Evolutionary conservation across 2,888 invertebrate genomes (phyloP).

Genomic region (Diplazon laetatorius): DNA sequence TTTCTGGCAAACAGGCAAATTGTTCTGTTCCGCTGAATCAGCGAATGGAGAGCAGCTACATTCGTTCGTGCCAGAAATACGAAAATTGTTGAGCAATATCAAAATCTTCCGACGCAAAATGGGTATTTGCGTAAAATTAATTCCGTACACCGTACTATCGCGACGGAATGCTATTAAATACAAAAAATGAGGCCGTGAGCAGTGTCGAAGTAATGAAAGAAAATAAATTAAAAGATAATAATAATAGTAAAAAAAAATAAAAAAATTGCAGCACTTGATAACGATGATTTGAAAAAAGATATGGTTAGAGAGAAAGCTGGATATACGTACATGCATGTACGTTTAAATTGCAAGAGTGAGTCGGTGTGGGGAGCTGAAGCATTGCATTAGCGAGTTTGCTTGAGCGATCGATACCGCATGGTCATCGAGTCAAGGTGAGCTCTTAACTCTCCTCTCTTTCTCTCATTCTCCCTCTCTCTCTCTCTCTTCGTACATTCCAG

Average conservation of each 20-base stretch:
- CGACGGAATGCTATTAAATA: not conserved
- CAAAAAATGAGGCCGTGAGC: not conserved
- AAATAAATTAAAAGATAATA: no score
- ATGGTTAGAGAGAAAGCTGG: conserved; percentile 10
- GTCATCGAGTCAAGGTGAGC: conserved; percentile 72
- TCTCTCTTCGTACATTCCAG: conserved; percentile 13
- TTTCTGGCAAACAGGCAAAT: no score
- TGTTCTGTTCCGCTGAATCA: not conserved
- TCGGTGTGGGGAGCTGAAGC: conserved; percentile 55
- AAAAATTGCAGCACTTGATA: not conserved
- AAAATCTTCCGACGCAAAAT: not conserved
- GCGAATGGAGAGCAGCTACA: no score
- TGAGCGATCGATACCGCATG: conserved; percentile 71
- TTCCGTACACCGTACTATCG: not conserved
- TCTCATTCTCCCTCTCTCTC: conserved; percentile 19
- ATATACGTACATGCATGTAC: conserved; percentile 8
- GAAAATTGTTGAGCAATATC: not conserved
- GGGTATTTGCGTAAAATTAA: not conserved
- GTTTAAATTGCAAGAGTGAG: conserved; percentile 24
- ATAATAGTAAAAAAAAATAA: no score
- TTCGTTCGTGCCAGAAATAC: not conserved
- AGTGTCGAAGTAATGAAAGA: not conserved
- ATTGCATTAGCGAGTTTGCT: conserved; percentile 70
- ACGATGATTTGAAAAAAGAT: not conserved
- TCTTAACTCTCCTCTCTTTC: conserved; percentile 42